A percentile compares a stretch with the other conserved stretches of the same genome.
phyloP scores from a whole-genome alignment of 2,797 vertebrate species.

The Eptatretus atami region DNA sequence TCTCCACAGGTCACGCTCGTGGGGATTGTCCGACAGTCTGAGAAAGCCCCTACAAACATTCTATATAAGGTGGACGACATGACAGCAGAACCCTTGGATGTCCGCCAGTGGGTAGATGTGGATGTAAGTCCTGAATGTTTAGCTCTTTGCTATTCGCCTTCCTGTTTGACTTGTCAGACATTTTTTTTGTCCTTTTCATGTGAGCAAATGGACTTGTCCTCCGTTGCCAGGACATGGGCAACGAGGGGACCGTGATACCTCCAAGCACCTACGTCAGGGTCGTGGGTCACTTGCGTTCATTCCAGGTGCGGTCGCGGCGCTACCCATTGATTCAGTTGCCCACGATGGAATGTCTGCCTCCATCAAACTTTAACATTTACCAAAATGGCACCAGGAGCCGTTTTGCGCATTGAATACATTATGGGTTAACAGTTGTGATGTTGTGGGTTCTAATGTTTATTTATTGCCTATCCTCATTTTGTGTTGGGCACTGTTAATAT shows the following conservation, averaged over 20 bases:
- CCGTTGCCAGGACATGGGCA: conserved; percentile 25
- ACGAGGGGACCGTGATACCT: conserved; percentile 48
- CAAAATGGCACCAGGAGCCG: too few species aligned
- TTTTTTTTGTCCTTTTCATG: not conserved
- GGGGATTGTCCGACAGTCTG: conserved; percentile 47
- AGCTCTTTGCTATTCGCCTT: not conserved
- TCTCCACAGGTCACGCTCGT: conserved; percentile 39
- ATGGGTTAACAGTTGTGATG: too few species aligned
- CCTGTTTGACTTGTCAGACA: not conserved
- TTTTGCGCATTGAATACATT: too few species aligned
- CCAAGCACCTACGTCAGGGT: conserved; percentile 75
- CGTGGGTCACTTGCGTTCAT: conserved; percentile 59
- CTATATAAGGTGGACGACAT: conserved; percentile 91
- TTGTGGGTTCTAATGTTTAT: too few species aligned
- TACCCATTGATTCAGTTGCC: too few species aligned
- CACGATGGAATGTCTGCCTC: too few species aligned
- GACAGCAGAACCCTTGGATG: conserved; percentile 59
- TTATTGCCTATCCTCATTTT: too few species aligned
- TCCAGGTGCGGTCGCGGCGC: conserved; percentile 31
- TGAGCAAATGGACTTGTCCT: not conserved
- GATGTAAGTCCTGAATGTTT: conserved; percentile 23
- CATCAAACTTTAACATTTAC: too few species aligned
- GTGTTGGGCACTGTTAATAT: too few species aligned
- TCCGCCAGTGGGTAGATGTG: conserved; percentile 80
- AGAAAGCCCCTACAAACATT: conserved; percentile 82